Evolutionary conservation across 2,888 invertebrate genomes (phyloP), one percentile per base, ranked within the genome.

Genomic region (Ischnus inquisitorius): DNA sequence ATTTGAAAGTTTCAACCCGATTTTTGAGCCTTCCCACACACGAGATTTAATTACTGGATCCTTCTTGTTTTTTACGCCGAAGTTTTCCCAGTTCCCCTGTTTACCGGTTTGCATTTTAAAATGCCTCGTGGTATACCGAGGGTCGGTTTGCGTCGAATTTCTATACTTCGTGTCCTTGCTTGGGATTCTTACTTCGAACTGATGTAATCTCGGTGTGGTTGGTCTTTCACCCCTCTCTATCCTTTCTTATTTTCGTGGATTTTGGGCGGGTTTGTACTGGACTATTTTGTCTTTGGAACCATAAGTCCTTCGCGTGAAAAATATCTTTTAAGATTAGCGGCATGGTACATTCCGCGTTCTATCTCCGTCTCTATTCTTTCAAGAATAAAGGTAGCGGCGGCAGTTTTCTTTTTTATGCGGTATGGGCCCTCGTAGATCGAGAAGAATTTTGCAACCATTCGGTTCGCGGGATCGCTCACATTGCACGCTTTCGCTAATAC

Each of bases 341-440:
- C 43, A 22, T 65, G 65, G 43, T 46, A 65, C 65, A 65, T 65
- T n/a, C 65, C 65, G 1, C 65, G n/a, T 43, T 65, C 65, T 0
- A 5, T 19, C 10, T 2, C 1, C 1, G 19, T 25, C 2, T 60
- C 2, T 1, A 25, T 3, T 0, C 46, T 25, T 16, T 60, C 72
- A 10, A 72, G 60, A 1, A 62, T 60, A 10, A 46, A 62, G 5
- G 72, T 60, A 14, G 60, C 60, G 0, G 8, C 3, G 0, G 46
- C 62, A 4, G 62, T 34, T 16, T 19, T 12, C n/a, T 60, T 43
- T 22, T 72, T 41, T n/a, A 54, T 60, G 1, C n/a, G 41, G 19
- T 72, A 60, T 0, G 60, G 60, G 5, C 72, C 72, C n/a, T 72
- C 72, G 34, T 72, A 72, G 1, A 72, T 43, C 0, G 72, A 14